Evolutionary conservation across 1,140 invertebrate genomes (phyloP).

Genomic region (Ceratina japonica): DNA sequence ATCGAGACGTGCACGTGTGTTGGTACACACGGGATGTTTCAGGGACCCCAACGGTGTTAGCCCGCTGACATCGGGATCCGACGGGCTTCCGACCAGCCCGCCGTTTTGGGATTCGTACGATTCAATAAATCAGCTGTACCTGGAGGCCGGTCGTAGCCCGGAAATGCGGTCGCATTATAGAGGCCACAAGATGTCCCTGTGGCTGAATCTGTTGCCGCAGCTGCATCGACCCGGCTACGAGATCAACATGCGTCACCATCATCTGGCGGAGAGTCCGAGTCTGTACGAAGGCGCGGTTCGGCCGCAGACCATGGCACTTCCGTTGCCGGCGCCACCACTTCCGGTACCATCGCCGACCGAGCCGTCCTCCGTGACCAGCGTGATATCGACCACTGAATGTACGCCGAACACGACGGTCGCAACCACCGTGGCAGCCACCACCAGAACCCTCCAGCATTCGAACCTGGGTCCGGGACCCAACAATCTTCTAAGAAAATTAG

Average conservation of each 20-base stretch:
- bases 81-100: slow-evolving; percentile 66
- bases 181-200: slow-evolving; percentile 94
- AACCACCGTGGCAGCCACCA: slow-evolving; percentile 73
- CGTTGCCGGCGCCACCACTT: slow-evolving; percentile 78
- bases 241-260: slow-evolving; percentile 88
- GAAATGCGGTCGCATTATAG: slow-evolving; percentile 91
- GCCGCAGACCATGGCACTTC: slow-evolving; percentile 84
- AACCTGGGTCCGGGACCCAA: slow-evolving; percentile 78
- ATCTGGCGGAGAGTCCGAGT: slow-evolving; percentile 85
- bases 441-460: slow-evolving; percentile 67
- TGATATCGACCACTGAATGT: slow-evolving; percentile 73
- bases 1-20: neutral
- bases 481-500: slow-evolving; percentile 86
- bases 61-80: slow-evolving; percentile 56
- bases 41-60: slow-evolving; percentile 85
- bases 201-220: slow-evolving; percentile 94
- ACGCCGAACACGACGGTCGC: slow-evolving; percentile 76
- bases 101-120: slow-evolving; percentile 95
- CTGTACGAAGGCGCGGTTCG: slow-evolving; percentile 87
- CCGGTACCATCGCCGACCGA: slow-evolving; percentile 77
- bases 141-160: slow-evolving; percentile 87
- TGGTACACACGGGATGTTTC: slow-evolving; percentile 67
- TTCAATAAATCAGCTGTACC: slow-evolving; percentile 92
- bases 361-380: slow-evolving; percentile 71
- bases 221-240: slow-evolving; percentile 89